Evolutionary conservation across 2,888 invertebrate genomes (phyloP), one percentile per base, ranked within the genome.

Genomic region (Phlogophora meticulosa): DNA sequence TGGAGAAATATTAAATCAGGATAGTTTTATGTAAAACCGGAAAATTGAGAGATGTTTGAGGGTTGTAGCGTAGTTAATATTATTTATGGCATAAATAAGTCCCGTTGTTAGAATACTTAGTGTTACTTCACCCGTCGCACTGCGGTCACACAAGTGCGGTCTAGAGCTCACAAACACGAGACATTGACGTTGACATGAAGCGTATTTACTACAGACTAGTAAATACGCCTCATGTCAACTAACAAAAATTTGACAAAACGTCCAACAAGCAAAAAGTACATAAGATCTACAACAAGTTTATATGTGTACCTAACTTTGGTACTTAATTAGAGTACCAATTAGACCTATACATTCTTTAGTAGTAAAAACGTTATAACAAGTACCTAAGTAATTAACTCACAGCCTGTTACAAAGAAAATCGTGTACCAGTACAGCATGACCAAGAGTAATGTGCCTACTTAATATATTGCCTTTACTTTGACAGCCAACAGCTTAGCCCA

Each of bases 371-470:
- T 55, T 32, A 69, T 55, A 15, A 48, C 46, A 10, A 13, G 0
- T 55, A 55, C 61, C 55, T 48, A 69, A 43, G 32, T 40, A 17
- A 42, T 42, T 40, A 66, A 28, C 58, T 66, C 22, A 38, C 32
- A 62, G 62, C 17, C 55, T 34, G 55, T 69, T 55, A 34, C 36
- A 62, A 62, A 69, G 42, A 53, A 69, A 62, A 62, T 36, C 5
- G 9, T 49, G 7, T 55, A 42, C 24, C 49, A 55, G 43, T 22
- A 38, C 52, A 55, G 62, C 63, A 55, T 69, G 43, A 55, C 13
- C 7, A n/a, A 15, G 32, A 69, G 22, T 62, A 49, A 55, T 38
- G 42, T 51, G 48, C 17, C 38, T 46, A 36, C 22, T 28, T 58
- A 57, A 42, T 67, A 42, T 36, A 45, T 66, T 34, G 11, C 24